These are phyloP conservation scores for Perognathus longimembris DNA, from an alignment of 2,113 vertebrate genomes.

Conservation along the genomic window DNA sequence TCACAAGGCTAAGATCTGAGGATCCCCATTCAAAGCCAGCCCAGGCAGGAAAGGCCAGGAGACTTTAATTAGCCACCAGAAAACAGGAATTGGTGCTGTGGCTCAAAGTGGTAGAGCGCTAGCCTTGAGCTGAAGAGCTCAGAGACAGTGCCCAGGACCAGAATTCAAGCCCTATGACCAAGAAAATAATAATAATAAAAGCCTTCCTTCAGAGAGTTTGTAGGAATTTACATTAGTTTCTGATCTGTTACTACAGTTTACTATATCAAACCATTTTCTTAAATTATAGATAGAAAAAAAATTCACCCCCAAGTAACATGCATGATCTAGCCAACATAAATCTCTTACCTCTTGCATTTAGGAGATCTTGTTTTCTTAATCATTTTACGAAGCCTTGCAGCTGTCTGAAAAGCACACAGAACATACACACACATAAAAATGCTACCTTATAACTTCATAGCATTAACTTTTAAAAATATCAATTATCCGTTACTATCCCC, in stretches of 20 bases:
- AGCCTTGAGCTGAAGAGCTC: no score
- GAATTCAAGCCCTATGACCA: no score
- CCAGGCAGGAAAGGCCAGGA: no score
- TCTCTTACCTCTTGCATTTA: constrained; percentile 85
- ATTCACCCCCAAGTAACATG: not conserved
- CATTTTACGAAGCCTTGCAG: constrained; percentile 83
- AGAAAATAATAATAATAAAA: no score
- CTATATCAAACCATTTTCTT: not conserved
- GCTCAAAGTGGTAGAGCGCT: no score
- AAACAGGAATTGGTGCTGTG: no score
- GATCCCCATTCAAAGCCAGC: no score
- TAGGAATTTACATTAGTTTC: not conserved
- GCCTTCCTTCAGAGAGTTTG: no score
- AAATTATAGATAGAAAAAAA: constrained; percentile 53
- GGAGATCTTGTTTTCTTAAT: constrained; percentile 59
- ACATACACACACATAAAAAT: not conserved
- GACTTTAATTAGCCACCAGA: no score
- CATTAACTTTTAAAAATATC: constrained; percentile 46
- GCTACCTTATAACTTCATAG: constrained; percentile 6
- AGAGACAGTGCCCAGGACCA: no score
- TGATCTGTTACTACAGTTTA: constrained; percentile 40
- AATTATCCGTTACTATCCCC: constrained; percentile 1
- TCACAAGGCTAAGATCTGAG: no score
- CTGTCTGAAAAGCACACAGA: constrained; percentile 84
- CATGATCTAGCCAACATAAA: not conserved